Evolutionary conservation across 2,888 invertebrate genomes (phyloP).

Genomic region (Erpobdella octoculata): DNA sequence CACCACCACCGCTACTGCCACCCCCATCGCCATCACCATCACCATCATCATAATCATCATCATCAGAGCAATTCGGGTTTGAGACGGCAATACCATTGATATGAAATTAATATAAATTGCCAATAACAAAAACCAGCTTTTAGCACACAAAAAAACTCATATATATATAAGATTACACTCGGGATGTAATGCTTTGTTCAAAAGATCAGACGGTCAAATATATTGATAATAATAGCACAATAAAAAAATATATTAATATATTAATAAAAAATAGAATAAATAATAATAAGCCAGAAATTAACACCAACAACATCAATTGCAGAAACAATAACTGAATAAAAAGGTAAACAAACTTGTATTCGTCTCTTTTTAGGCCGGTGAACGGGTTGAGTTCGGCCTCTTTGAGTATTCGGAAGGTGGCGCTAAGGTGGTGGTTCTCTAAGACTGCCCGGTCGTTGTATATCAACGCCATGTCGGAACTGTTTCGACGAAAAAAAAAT

Average conservation of each 20-base stretch:
- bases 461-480: slow-evolving; percentile 77
- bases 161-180: no score
- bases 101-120: not conserved
- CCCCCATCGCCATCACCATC: no score
- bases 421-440: slow-evolving; percentile 80
- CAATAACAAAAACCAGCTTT: not conserved
- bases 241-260: not conserved
- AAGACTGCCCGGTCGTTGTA: slow-evolving; percentile 87
- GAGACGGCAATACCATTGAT: not conserved
- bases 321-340: no score
- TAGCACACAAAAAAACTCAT: not conserved
- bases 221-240: no score
- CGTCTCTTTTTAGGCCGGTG: slow-evolving; percentile 77
- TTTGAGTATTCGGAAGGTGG: slow-evolving; percentile 75
- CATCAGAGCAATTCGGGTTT: not conserved
- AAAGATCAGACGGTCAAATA: no score
- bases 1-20: no score
- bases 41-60: slow-evolving; percentile 12
- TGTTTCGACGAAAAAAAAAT: slow-evolving; percentile 38
- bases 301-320: no score
- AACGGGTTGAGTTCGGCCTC: slow-evolving; percentile 80
- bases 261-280: not conserved
- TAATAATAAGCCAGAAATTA: no score
- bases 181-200: no score
- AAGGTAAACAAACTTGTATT: slow-evolving; percentile 57